Percentiles rank a stretch among this genome's conserved stretches.
phyloP scores from a whole-genome alignment of 2,113 vertebrate genomes.

The Phrynosoma platyrhinos region DNA sequence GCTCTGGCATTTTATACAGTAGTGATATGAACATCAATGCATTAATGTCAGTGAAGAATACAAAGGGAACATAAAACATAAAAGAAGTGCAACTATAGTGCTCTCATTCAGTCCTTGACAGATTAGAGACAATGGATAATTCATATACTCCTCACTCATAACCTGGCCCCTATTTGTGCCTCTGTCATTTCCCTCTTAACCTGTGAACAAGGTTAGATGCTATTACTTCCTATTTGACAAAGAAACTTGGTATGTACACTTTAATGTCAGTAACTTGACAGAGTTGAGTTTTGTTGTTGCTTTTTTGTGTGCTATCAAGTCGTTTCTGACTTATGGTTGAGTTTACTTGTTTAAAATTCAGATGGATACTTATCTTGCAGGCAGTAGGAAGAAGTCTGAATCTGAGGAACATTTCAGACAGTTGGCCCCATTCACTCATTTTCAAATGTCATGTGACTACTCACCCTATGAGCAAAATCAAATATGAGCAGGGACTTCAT shows the following conservation, averaged over 20 bases:
- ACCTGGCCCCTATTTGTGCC: slow-evolving; percentile 57
- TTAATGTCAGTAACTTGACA: not conserved
- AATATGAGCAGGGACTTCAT: not conserved
- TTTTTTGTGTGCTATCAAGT: too few species aligned
- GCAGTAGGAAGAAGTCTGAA: not conserved
- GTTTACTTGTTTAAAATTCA: not conserved
- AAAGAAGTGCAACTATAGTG: slow-evolving; percentile 43
- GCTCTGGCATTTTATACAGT: slow-evolving; percentile 38
- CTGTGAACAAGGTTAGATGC: slow-evolving; percentile 56
- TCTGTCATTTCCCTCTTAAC: slow-evolving; percentile 62
- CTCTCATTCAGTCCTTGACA: slow-evolving; percentile 60
- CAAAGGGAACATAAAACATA: slow-evolving; percentile 55
- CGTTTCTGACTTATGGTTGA: not conserved
- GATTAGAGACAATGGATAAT: slow-evolving; percentile 71
- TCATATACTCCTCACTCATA: slow-evolving; percentile 61
- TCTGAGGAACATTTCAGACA: not conserved
- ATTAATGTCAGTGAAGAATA: slow-evolving; percentile 60
- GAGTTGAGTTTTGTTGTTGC: not conserved
- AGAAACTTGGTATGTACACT: not conserved
- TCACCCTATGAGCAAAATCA: not conserved
- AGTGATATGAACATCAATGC: slow-evolving; percentile 69
- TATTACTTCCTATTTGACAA: not conserved
- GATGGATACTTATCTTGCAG: not conserved
- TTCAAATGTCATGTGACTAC: not conserved
- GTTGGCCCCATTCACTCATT: not conserved